These are phyloP conservation scores for Trissolcus japonicus DNA, from an alignment of 2,888 invertebrate species.

Conservation along the genomic window DNA sequence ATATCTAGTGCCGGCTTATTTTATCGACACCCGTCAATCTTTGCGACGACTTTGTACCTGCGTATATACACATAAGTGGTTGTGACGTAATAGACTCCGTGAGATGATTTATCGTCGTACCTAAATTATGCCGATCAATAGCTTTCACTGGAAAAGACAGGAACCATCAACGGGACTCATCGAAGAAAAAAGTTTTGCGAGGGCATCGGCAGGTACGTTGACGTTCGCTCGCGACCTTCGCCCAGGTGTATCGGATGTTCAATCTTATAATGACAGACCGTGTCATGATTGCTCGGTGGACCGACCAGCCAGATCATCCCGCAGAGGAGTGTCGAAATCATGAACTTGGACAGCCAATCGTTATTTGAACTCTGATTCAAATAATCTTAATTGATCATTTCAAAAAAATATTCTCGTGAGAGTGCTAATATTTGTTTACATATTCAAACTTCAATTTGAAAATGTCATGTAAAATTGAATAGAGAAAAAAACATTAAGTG, in stretches of 20 bases:
- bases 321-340: slow-evolving; percentile 18
- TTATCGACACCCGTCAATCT: slow-evolving; percentile 58
- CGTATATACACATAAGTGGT: slow-evolving; percentile 24
- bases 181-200: slow-evolving; percentile 30
- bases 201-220: slow-evolving; percentile 11
- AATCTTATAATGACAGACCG: slow-evolving; percentile 21
- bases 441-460: no score
- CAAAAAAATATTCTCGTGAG: no score
- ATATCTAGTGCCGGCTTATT: slow-evolving; percentile 41
- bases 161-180: slow-evolving; percentile 20
- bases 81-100: slow-evolving; percentile 40
- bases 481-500: no score
- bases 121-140: slow-evolving; percentile 45
- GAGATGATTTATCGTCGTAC: slow-evolving; percentile 54
- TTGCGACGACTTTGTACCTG: slow-evolving; percentile 42
- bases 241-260: slow-evolving; percentile 25
- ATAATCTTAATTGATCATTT: no score
- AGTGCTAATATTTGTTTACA: no score
- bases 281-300: slow-evolving; percentile 4
- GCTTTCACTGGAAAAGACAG: slow-evolving; percentile 41
- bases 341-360: background rate
- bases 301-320: slow-evolving; percentile 1
- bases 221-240: slow-evolving; percentile 39
- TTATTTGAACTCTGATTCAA: no score
- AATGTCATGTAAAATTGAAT: no score